phyloP scores from a whole-genome alignment of 2,888 invertebrate species.

The Microdon myrmicae region DNA sequence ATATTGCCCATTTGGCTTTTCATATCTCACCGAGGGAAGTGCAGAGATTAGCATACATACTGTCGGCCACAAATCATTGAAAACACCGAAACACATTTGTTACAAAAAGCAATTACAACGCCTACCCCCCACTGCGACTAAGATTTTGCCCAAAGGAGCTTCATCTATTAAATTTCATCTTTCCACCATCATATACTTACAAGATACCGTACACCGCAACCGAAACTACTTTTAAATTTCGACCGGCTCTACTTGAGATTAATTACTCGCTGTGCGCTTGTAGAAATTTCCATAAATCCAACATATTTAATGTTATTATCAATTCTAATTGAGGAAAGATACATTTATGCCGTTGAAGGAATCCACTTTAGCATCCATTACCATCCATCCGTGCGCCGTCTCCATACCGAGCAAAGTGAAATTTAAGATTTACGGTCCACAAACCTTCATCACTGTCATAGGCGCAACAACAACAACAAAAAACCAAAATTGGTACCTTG shows the following conservation, averaged over 20 bases:
- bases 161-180: too few relatives aligned
- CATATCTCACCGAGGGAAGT: too few relatives aligned
- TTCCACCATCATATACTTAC: too few relatives aligned
- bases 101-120: too few relatives aligned
- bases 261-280: conserved; percentile 10
- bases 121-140: too few relatives aligned
- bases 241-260: conserved; percentile 15
- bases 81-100: too few relatives aligned
- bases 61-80: too few relatives aligned
- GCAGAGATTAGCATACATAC: too few relatives aligned
- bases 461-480: conserved; percentile 4
- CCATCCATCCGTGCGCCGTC: not conserved
- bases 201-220: too few relatives aligned
- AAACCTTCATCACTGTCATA: conserved; percentile 23
- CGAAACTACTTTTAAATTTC: too few relatives aligned
- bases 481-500: not conserved
- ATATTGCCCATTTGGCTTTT: too few relatives aligned
- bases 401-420: conserved; percentile 27
- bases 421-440: conserved; percentile 42
- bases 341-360: conserved; percentile 41
- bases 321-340: conserved; percentile 33
- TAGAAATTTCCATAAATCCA: conserved; percentile 44
- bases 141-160: too few relatives aligned
- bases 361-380: conserved; percentile 36
- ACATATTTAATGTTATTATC: conserved; percentile 35